These are phyloP conservation scores for Takifugu rubripes DNA, from an alignment of 2,797 vertebrate genomes.

Conservation along the genomic window DNA sequence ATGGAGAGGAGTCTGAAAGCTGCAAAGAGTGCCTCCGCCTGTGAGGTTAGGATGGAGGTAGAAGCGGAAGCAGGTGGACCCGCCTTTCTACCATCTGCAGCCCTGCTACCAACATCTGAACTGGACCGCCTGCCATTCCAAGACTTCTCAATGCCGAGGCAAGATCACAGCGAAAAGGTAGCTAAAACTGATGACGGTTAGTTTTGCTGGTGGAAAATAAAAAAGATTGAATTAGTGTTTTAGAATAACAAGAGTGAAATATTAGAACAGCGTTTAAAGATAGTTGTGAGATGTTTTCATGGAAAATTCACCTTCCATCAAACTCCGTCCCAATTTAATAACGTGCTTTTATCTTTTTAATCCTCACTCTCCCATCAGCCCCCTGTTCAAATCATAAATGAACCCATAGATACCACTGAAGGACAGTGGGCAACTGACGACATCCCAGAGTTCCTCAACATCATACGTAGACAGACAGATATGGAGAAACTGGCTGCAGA, in stretches of 20 bases:
- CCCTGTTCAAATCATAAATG: constrained; percentile 3
- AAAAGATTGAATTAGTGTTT: too few relatives aligned
- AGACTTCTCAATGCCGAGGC: constrained; percentile 28
- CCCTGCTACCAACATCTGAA: constrained; percentile 19
- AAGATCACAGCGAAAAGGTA: constrained; percentile 43
- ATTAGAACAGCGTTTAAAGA: too few relatives aligned
- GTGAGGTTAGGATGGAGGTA: constrained; percentile 2
- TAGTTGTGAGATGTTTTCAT: not conserved
- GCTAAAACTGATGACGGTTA: constrained; percentile 4
- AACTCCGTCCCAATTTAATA: constrained; percentile 7
- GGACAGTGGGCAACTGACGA: constrained; percentile 87
- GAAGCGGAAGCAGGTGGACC: constrained; percentile 6
- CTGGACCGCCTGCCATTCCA: constrained; percentile 23
- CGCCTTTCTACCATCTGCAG: constrained; percentile 7
- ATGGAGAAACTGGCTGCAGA: constrained; percentile 44
- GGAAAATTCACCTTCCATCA: not conserved
- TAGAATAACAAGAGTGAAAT: too few relatives aligned
- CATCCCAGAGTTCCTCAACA: constrained; percentile 86
- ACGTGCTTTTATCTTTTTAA: constrained; percentile 1
- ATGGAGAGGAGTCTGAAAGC: constrained; percentile 83
- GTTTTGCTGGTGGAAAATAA: not conserved
- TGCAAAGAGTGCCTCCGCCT: constrained; percentile 6
- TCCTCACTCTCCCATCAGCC: constrained; percentile 6
- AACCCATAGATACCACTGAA: constrained; percentile 37
- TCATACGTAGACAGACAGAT: constrained; percentile 74